These are phyloP conservation scores for Bombus superbus DNA, from an alignment of 1,140 invertebrate species.

Conservation along the genomic window DNA sequence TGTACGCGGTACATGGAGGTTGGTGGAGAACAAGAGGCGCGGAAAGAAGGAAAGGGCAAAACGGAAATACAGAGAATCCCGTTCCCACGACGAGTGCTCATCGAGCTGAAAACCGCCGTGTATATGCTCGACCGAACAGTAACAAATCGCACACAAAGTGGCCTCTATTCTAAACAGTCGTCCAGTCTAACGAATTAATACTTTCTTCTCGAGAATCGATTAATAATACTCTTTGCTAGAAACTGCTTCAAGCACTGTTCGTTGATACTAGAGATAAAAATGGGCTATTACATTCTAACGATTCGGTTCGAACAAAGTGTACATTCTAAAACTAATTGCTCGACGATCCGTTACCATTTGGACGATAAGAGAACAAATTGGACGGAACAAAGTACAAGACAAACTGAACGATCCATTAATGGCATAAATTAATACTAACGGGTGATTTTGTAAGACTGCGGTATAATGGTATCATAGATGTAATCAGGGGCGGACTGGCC, in stretches of 20 bases:
- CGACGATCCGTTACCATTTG: background rate
- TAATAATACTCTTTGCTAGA: background rate
- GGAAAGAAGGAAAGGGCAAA: slow-evolving; percentile 45
- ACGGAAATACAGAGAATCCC: slow-evolving; percentile 61
- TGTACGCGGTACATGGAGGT: background rate
- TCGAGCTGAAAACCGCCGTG: slow-evolving; percentile 60
- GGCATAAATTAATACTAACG: background rate
- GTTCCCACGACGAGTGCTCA: slow-evolving; percentile 72
- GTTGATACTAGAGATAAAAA: no score
- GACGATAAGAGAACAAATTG: background rate
- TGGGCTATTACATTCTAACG: background rate
- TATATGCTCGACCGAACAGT: slow-evolving; percentile 9
- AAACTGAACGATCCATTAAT: background rate
- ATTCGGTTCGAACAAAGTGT: background rate
- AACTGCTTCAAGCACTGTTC: background rate
- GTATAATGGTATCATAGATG: background rate
- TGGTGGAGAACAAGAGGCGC: background rate
- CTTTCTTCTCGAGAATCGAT: background rate
- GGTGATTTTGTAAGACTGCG: background rate
- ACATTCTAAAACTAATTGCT: background rate
- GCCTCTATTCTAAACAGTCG: slow-evolving; percentile 55
- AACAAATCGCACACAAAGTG: slow-evolving; percentile 68
- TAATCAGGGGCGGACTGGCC: no score
- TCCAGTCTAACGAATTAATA: background rate
- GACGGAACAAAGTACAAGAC: background rate